Conservation (phyloP, 2,113 vertebrate genomes). For the Elgaria multicarinata region DNA sequence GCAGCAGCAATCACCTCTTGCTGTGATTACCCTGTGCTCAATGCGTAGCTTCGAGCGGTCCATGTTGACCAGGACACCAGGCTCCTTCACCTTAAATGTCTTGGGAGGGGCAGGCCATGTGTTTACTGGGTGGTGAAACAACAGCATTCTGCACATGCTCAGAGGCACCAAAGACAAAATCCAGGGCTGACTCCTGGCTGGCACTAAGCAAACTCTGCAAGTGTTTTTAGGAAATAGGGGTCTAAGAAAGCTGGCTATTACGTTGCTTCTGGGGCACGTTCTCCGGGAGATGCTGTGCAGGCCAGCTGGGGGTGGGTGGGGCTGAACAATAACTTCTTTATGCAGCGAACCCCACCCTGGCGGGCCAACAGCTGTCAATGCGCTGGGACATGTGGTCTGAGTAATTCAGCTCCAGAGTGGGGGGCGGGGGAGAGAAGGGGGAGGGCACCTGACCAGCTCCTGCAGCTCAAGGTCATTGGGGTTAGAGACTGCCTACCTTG, state of each 20-base stretch:
- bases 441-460: slow-evolving; percentile 21
- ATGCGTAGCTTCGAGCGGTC: neutral
- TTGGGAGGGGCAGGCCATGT: neutral
- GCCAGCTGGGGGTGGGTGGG: neutral
- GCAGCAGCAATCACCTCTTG: neutral
- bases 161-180: neutral
- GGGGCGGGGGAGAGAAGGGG: too few relatives aligned
- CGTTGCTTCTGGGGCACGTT: neutral
- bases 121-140: neutral
- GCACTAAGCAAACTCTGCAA: neutral
- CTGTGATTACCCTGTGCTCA: too few relatives aligned
- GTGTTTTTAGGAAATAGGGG: neutral
- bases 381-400: neutral
- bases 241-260: neutral
- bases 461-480: neutral
- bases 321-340: slow-evolving; percentile 24
- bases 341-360: neutral
- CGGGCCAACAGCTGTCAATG: neutral
- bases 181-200: neutral
- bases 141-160: neutral
- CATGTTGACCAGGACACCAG: neutral
- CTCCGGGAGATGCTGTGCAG: neutral
- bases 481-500: neutral
- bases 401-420: fast-evolving
- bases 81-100: neutral